Evolutionary conservation across 1,140 invertebrate species (phyloP).

Genomic region (Dermatophagoides farinae): DNA sequence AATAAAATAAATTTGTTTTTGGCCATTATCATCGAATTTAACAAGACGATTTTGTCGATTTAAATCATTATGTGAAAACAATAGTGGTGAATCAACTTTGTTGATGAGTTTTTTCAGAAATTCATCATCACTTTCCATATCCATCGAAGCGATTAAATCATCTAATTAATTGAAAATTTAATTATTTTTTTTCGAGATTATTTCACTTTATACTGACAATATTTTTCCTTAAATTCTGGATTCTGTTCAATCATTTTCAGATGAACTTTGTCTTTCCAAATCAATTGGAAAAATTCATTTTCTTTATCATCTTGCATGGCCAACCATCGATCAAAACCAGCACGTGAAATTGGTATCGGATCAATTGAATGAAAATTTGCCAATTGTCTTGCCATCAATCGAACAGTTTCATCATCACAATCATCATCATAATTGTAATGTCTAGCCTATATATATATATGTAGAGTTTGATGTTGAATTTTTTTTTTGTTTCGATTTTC

Average conservation of each 20-base stretch:
- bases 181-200: no score
- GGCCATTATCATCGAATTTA: not conserved
- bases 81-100: not conserved
- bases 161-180: not conserved
- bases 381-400: not conserved
- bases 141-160: not conserved
- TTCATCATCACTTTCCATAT: not conserved
- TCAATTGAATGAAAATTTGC: not conserved
- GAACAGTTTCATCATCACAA: not conserved
- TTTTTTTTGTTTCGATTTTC: not conserved
- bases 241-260: not conserved
- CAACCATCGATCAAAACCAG: not conserved
- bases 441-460: not conserved
- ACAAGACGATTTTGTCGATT: constrained; percentile 7
- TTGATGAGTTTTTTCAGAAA: not conserved
- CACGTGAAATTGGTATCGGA: not conserved
- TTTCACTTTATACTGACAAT: not conserved
- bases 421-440: not conserved
- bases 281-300: not conserved
- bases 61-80: constrained; percentile 1
- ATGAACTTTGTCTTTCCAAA: not conserved
- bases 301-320: not conserved
- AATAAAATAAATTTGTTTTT: constrained; percentile 33
- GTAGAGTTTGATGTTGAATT: no score
- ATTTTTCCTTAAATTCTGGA: not conserved